Evolutionary conservation across 30 jellyfish, hydroid and myxozoan species (phyloP), one percentile per base, ranked within the genome.

Genomic region (Aurelia coerulea): DNA sequence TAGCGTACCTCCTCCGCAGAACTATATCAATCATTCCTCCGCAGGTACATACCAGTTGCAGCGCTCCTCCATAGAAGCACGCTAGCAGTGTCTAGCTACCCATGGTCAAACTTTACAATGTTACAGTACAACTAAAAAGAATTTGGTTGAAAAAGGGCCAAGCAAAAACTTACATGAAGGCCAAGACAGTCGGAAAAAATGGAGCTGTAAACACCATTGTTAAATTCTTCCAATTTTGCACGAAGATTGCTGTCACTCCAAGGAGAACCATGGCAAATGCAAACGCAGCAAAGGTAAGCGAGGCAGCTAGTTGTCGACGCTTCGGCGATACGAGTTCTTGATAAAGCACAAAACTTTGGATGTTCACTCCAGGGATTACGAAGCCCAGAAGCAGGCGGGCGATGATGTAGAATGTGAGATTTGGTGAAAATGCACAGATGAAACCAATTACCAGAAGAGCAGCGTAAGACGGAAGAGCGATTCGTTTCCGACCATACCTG

Each of bases 301-400:
- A 75, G 32, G 97, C 98, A 29, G 98, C 96, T 56, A 70, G 35
- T 10, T 97, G 98, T 5, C 98, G 95, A 62, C 80, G 64, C 59
- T 83, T 81, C 53, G 91, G 91, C 65, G 97, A 97, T 1, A 88
- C 97, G 49, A 80, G 59, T 56, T 93, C 98, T 5, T 92, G 63
- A 16, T 70, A 33, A 58, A 93, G 69, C 62, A 93, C 88, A 80
- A 93, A 81, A 77, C 69, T 74, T 70, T 81, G 98, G 3, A 88
- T 84, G 35, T 66, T 16, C 17, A 52, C 80, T 7, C 97, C 98
- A 37, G 98, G 97, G 6, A 79, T 32, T 90, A 93, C 83, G 76
- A 93, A 88, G 52, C 98, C 98, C 41, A 87, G 77, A 34, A 93
- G 4, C 0, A 88, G 67, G 7, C 98, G 78, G 16, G 83, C 16